Evolutionary conservation across 2,888 invertebrate genomes (phyloP).

Genomic region (Cephus runcator): DNA sequence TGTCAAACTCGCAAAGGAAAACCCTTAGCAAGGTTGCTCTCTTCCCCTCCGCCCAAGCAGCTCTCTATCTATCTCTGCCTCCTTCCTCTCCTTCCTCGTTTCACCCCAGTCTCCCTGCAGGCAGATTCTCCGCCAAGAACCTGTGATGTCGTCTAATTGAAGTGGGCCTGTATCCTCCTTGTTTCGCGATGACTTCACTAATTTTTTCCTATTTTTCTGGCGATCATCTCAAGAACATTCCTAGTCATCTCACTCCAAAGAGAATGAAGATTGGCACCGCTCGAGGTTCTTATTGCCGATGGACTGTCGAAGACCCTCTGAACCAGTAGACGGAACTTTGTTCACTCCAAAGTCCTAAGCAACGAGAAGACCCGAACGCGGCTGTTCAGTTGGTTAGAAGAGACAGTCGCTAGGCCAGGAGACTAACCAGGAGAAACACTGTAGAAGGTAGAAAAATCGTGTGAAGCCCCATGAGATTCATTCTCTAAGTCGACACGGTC

Average conservation of each 20-base stretch:
- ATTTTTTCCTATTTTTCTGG: neutral
- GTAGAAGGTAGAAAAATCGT: neutral
- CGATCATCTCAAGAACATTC: conserved; percentile 38
- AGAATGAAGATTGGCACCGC: neutral
- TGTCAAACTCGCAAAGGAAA: conserved; percentile 32
- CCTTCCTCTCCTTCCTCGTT: conserved; percentile 6
- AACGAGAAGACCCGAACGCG: neutral
- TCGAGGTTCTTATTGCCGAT: neutral
- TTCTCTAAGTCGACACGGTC: neutral
- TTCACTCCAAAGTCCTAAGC: neutral
- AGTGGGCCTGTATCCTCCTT: neutral
- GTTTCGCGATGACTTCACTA: neutral
- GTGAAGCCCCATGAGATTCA: neutral
- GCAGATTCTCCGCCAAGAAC: conserved; percentile 11
- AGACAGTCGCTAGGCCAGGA: neutral
- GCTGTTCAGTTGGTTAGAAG: neutral
- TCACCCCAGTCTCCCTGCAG: conserved; percentile 10
- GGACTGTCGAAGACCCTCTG: neutral
- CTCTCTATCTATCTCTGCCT: neutral
- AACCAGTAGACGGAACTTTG: neutral
- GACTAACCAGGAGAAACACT: neutral
- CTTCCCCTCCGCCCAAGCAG: neutral
- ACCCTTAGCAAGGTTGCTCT: conserved; percentile 8
- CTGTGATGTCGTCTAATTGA: neutral
- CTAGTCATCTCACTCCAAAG: conserved; percentile 19